These are phyloP conservation scores for Apantesis nais DNA, from an alignment of 2,888 invertebrate species.

Conservation along the genomic window DNA sequence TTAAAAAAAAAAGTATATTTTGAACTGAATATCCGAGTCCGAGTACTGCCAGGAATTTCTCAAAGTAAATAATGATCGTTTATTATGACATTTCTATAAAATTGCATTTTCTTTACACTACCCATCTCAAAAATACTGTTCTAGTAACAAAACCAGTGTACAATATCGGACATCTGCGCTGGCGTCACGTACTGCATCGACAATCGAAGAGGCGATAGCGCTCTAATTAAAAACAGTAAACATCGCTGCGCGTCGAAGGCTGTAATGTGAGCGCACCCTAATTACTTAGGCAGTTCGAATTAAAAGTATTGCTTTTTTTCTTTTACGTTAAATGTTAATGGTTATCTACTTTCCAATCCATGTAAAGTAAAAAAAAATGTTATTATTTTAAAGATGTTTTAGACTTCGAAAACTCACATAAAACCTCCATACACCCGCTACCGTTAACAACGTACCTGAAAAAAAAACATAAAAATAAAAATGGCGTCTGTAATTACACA, in stretches of 20 bases:
- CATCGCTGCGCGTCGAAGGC: constrained; percentile 48
- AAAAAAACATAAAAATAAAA: constrained; percentile 60
- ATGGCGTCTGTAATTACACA: constrained; percentile 63
- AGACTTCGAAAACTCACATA: constrained; percentile 1
- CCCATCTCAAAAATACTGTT: constrained; percentile 11
- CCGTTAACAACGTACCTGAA: constrained; percentile 67
- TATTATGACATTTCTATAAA: not conserved
- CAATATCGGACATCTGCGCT: constrained; percentile 38
- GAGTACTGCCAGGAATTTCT: not conserved
- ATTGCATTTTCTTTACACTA: not conserved
- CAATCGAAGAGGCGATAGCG: constrained; percentile 34
- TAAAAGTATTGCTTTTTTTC: constrained; percentile 35
- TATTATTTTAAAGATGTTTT: not conserved
- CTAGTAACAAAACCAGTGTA: constrained; percentile 29
- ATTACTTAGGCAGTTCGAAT: constrained; percentile 46
- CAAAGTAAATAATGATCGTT: not conserved
- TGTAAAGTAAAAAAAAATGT: not conserved
- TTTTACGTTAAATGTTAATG: constrained; percentile 22
- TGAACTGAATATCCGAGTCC: too few species aligned
- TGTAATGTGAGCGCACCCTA: constrained; percentile 49
- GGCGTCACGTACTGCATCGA: constrained; percentile 40
- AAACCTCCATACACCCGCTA: constrained; percentile 1
- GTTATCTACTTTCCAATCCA: not conserved
- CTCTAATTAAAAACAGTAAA: constrained; percentile 74
- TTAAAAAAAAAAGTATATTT: too few species aligned